These are phyloP conservation scores for Pogonophryne albipinna DNA, from an alignment of 2,797 vertebrate genomes.

Conservation along the genomic window DNA sequence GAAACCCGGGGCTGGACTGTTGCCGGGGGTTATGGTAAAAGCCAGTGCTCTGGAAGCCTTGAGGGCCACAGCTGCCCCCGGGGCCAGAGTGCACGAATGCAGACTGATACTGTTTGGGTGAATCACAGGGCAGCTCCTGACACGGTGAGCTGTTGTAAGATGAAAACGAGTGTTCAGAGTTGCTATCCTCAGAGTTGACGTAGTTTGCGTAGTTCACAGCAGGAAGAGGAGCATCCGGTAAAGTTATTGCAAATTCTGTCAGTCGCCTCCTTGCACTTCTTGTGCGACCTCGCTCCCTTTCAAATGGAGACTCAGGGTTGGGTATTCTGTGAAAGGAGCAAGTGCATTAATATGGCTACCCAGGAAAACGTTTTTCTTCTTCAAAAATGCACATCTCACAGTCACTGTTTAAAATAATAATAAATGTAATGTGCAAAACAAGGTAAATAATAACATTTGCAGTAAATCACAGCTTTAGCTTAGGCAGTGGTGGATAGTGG, in stretches of 20 bases:
- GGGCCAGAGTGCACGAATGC: slow-evolving; percentile 53
- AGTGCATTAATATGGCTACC: slow-evolving; percentile 5
- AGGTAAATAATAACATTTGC: neutral
- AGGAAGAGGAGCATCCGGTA: slow-evolving; percentile 76
- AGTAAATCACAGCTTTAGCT: neutral
- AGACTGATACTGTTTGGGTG: slow-evolving; percentile 66
- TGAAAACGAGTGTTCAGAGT: slow-evolving; percentile 87
- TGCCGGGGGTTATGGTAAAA: slow-evolving; percentile 73
- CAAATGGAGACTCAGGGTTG: slow-evolving; percentile 74
- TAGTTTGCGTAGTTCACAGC: slow-evolving; percentile 60
- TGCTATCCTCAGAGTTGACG: slow-evolving; percentile 87
- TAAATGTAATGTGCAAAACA: neutral
- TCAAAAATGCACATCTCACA: neutral
- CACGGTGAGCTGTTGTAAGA: slow-evolving; percentile 85
- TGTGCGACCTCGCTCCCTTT: slow-evolving; percentile 82
- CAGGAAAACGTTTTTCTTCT: neutral
- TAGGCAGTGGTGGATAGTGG: too few relatives aligned
- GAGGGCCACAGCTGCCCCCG: slow-evolving; percentile 60
- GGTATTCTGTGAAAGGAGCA: slow-evolving; percentile 80
- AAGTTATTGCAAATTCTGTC: slow-evolving; percentile 82
- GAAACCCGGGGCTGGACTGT: slow-evolving; percentile 68
- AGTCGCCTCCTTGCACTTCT: slow-evolving; percentile 85
- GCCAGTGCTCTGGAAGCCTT: slow-evolving; percentile 51
- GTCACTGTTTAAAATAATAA: neutral
- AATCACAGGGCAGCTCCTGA: slow-evolving; percentile 71